phyloP scores from a whole-genome alignment of 2,113 vertebrate species.

The Rhynchomys soricoides region DNA sequence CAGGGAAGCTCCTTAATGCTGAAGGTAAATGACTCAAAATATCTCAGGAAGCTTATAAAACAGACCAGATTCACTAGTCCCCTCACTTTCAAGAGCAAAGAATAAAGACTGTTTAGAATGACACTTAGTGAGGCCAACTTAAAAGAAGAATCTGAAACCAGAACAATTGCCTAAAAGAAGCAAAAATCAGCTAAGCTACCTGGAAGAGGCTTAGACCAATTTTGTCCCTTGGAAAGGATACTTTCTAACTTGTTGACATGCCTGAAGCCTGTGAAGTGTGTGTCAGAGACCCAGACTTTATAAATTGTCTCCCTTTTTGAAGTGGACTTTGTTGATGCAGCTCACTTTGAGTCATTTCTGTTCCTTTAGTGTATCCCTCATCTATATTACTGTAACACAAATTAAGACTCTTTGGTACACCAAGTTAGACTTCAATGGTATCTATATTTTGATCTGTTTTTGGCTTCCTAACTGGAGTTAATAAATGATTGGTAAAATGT shows the following conservation, averaged over 20 bases:
- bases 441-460: neutral
- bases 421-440: neutral
- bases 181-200: neutral
- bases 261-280: neutral
- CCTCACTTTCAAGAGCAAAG: neutral
- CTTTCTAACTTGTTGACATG: neutral
- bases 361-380: neutral
- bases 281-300: neutral
- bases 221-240: neutral
- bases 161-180: neutral
- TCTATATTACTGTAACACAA: neutral
- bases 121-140: neutral
- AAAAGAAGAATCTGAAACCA: neutral
- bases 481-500: neutral
- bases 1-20: neutral
- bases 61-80: neutral
- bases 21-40: neutral
- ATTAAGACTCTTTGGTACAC: neutral
- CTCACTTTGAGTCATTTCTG: neutral
- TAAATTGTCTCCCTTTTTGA: too few species aligned
- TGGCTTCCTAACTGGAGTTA: neutral
- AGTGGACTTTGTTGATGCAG: neutral
- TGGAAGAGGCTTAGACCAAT: neutral
- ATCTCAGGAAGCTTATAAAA: neutral
- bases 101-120: neutral